Base-by-base conservation (phyloP, 2,113 vertebrate genomes). In the Catharus bicknelli region DNA sequence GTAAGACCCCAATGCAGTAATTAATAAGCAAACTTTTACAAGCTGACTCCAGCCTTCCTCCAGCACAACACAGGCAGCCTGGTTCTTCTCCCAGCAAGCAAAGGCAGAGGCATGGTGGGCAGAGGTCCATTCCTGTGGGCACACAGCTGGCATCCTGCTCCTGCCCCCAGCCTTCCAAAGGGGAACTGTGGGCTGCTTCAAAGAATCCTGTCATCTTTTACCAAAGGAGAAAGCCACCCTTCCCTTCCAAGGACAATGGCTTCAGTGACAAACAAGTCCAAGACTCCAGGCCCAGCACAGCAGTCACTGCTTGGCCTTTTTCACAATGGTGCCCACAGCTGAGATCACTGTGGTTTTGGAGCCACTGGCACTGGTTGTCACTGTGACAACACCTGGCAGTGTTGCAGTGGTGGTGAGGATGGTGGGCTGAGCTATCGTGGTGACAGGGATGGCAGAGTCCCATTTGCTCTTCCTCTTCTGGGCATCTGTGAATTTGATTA, bases 391-490 rank as follows among this genome's bases (percentile, higher is more conserved):
- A 0, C 98, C 98, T 0, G 99, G 99, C 73, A 99, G 97, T 0
- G 99, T 99, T 2, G 98, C 98, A 1, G 98, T 98, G 75, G 99
- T 99, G 74, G 99, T 99, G 96, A 99, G 98, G 96, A 99, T 98
- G 69, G 98, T 97, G 73, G 99, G 99, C 97, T 99, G 99, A 23
- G 99, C 98, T 94, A 99, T 95, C 6, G 99, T 99, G 0, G 98
- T 98, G 43, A 99, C 99, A 0, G 99, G 99, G 86, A 99, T 99
- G 9, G 99, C 99, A 0, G 99, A 99, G 97, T 99, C 99, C 99
- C 99, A 99, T 86, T 99, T 99, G 97, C 99, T 99, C 97, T 99
- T 99, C 94, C 99, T 98, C 97, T 99, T 99, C 91, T 99, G 99
- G 67, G 99, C 98, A 63, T 99, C 99, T 99, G 98, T 57, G 69